Conservation (phyloP, 2,113 vertebrate genomes). For the Syngnathus scovelli region DNA sequence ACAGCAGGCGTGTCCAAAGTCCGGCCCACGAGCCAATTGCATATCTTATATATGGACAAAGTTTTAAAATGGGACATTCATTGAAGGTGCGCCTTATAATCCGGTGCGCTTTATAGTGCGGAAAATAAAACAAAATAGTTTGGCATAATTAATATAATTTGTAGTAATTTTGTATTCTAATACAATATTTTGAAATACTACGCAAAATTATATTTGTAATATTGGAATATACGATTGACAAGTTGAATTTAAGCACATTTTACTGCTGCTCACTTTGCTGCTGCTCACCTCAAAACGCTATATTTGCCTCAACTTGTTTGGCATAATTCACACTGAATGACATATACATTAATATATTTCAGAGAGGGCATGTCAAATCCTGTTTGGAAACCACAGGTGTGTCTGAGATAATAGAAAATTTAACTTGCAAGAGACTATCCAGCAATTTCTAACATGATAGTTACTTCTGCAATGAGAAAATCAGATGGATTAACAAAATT, state of each 20-base stretch:
- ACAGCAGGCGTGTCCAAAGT: too few species aligned
- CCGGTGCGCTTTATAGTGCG: too few species aligned
- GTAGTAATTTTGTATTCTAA: too few species aligned
- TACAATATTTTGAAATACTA: too few species aligned
- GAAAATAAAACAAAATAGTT: too few species aligned
- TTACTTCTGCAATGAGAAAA: neutral
- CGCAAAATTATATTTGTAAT: too few species aligned
- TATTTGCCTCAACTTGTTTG: neutral
- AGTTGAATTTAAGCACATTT: neutral
- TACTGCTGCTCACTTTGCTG: neutral
- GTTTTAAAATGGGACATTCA: too few species aligned
- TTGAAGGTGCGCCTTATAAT: too few species aligned
- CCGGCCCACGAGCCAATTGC: too few species aligned
- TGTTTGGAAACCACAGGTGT: neutral
- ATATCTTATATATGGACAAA: too few species aligned
- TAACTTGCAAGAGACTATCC: neutral
- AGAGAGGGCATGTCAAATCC: slow-evolving; percentile 12
- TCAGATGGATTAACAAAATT: neutral
- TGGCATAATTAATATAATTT: too few species aligned
- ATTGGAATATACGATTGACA: neutral
- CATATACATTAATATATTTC: slow-evolving; percentile 13
- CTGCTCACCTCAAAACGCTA: neutral
- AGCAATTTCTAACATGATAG: neutral
- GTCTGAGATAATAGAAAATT: neutral
- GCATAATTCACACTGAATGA: slow-evolving; percentile 11